phyloP scores from a whole-genome alignment of 2,113 vertebrate species.

The Hassar affinis region DNA sequence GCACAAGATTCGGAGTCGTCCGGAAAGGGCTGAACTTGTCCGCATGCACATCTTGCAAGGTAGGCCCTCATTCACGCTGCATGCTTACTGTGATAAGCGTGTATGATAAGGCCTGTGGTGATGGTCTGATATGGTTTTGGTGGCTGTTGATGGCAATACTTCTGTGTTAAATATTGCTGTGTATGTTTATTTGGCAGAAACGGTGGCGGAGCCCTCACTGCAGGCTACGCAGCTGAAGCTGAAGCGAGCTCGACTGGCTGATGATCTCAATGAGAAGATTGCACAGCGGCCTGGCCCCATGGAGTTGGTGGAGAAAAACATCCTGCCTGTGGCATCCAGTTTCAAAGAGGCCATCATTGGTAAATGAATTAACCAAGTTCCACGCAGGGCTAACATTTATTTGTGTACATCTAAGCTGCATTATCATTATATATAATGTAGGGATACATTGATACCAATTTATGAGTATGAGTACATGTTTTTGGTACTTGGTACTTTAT shows the following conservation, averaged over 20 bases:
- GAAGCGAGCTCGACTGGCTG: constrained; percentile 91
- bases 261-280: constrained; percentile 97
- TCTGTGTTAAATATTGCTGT: constrained; percentile 39
- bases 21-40: constrained; percentile 92
- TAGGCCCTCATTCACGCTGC: constrained; percentile 52
- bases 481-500: not conserved
- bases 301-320: constrained; percentile 98
- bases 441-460: not conserved
- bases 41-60: constrained; percentile 99
- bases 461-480: not conserved
- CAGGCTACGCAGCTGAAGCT: constrained; percentile 96
- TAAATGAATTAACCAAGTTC: constrained; percentile 59
- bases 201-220: constrained; percentile 90
- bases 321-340: constrained; percentile 90
- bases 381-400: not conserved
- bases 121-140: not conserved
- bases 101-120: not conserved
- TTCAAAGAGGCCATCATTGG: constrained; percentile 96
- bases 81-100: no score
- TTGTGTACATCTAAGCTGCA: not conserved
- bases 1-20: constrained; percentile 96
- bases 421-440: not conserved
- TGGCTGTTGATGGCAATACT: not conserved
- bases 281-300: constrained; percentile 94
- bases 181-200: constrained; percentile 74